Evolutionary conservation across 2,113 vertebrate species (phyloP), one percentile per base, ranked within the genome.

Genomic region (Salvelinus namaycush): DNA sequence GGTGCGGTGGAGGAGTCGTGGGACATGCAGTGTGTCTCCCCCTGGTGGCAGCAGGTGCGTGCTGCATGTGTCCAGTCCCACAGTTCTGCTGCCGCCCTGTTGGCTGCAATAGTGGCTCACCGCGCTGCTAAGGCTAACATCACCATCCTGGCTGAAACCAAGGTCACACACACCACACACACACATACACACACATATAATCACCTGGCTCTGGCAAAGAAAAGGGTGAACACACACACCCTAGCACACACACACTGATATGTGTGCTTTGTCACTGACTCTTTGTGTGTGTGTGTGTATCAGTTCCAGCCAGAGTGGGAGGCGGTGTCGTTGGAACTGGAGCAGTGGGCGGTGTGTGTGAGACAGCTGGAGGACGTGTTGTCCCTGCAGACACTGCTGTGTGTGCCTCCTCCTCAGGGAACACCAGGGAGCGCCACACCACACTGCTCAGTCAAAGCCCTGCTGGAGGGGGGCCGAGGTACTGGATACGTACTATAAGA

Each of bases 1-100:
- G 97, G 96, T 8, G 96, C 96, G 0, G 91, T 96, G 1, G 96
- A 98, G 0, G 96, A 96, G 70, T 91, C 95, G 0, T 99, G 97
- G 97, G 97, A 99, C 65, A 88, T 94, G 0, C 98, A 98, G 92
- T 95, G 95, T 0, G 89, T 98, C 80, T 98, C 96, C 12, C 97
- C 97, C 0, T 99, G 97, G 97, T 99, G 98, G 98, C 97, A 98
- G 88, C 96, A 96, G 44, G 95, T 98, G 87, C 95, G 97, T n/a
- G 85, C 82, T 0, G 93, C 94, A 1, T 99, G 97, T 4, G 60
- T 96, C 1, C 97, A 97, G 87, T 96, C 98, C 0, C 95, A 97
- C 59, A 95, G 91, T 5, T 91, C 94, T 0, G 97, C 95, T 0
- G 95, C 96, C 0, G 96, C 97, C 9, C 91, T 99, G 66, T 78